Evolutionary conservation across 2,113 vertebrate species (phyloP), one percentile per base, ranked within the genome.

Genomic region (Amphilophus citrinellus): DNA sequence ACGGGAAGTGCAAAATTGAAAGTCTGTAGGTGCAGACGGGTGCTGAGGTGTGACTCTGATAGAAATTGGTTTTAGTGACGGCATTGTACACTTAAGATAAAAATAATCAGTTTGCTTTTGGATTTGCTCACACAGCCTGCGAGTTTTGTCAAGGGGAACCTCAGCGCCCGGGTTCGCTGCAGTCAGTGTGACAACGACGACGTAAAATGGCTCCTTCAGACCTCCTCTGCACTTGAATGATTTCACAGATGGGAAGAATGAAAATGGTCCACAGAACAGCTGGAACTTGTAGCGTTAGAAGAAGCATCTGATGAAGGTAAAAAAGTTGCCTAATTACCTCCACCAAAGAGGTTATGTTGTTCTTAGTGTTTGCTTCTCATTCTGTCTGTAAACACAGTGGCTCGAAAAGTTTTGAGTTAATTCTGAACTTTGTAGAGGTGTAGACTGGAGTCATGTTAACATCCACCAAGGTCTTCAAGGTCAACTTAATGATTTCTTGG

Each of bases 241-340:
- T 89, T 94, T 86, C 85, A 87, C 92, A 95, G 91, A 93, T 92
- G 88, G 82, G 83, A 82, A 68, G 27, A 73, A 68, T 47, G 79
- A 82, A 85, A 86, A 86, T 8, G 68, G 6, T 73, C 42, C 8
- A 10, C 62, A 44, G 42, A 89, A 86, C 35, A 84, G 76, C 68
- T 78, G 58, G 73, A 77, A 53, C 62, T 61, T 47, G 85, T 42
- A 83, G 71, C 84, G 32, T 44, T 63, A 78, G 58, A 42, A 42
- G 32, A 59, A n/a, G 8, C 20, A 22, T 37, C 76, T 86, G 17
- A 61, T 32, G 68, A 53, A 35, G 68, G 30, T 65, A 61, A 77
- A 76, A 79, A 4, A 7, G 47, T 9, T 59, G 59, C 32, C 35
- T 63, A 15, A 7, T 79, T 30, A 30, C 30, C 30, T 30, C 30